phyloP scores from a whole-genome alignment of 2,888 invertebrate genomes.

The Siphonodentalium dalli region DNA sequence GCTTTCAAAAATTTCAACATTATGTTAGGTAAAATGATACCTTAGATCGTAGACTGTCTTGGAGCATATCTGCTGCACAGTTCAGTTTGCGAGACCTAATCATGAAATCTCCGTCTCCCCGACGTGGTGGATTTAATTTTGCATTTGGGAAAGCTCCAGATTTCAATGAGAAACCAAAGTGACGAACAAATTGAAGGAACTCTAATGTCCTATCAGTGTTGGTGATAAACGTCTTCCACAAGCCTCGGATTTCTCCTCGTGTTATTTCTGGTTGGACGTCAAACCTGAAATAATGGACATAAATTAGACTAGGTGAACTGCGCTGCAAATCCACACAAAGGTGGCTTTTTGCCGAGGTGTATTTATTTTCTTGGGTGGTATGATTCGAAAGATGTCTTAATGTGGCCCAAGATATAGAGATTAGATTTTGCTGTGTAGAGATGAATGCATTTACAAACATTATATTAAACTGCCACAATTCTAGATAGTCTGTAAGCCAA shows the following conservation, averaged over 20 bases:
- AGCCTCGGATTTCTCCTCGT: constrained; percentile 60
- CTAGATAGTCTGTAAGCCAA: no score
- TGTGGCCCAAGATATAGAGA: no score
- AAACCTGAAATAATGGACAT: constrained; percentile 31
- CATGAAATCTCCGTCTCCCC: constrained; percentile 63
- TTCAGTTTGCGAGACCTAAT: constrained; percentile 62
- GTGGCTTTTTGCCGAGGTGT: background rate
- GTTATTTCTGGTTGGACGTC: constrained; percentile 57
- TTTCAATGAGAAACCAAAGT: constrained; percentile 61
- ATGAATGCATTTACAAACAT: no score
- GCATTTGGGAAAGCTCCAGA: constrained; percentile 64
- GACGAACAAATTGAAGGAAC: constrained; percentile 61
- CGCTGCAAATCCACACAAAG: background rate
- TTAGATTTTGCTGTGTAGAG: no score
- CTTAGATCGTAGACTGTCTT: constrained; percentile 62
- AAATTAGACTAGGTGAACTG: background rate
- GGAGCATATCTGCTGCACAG: constrained; percentile 62
- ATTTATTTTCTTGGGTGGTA: no score
- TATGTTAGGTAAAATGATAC: no score
- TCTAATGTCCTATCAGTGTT: constrained; percentile 62
- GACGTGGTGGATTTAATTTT: constrained; percentile 58
- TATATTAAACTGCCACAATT: no score
- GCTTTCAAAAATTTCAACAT: no score
- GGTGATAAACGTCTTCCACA: constrained; percentile 64
- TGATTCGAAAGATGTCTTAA: no score